phyloP scores from a whole-genome alignment of 30 jellyfish, hydroid and myxozoan species.

The Chrysaora quinquecirrha region DNA sequence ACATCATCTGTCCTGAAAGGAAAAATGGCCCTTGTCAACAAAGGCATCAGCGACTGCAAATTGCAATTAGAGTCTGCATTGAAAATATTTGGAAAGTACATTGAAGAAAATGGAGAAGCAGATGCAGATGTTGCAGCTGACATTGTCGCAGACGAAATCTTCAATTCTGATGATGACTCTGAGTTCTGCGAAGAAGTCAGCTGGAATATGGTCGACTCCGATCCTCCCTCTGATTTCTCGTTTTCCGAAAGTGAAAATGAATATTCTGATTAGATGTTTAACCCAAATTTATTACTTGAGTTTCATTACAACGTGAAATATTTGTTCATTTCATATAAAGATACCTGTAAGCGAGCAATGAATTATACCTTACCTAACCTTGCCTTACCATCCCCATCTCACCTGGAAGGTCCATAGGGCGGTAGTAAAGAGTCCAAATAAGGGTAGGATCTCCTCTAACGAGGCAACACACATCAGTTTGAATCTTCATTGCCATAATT shows the following conservation, averaged over 20 bases:
- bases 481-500: too few relatives aligned
- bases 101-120: not conserved
- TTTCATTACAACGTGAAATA: too few relatives aligned
- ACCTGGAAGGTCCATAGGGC: too few relatives aligned
- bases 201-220: not conserved
- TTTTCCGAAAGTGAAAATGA: not conserved
- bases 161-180: not conserved
- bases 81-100: not conserved
- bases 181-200: not conserved
- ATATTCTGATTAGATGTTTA: not conserved
- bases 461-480: too few relatives aligned
- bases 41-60: not conserved
- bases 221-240: not conserved
- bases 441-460: too few relatives aligned
- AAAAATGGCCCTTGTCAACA: not conserved
- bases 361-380: too few relatives aligned
- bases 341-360: too few relatives aligned
- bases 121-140: not conserved
- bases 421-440: too few relatives aligned
- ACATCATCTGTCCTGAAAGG: not conserved
- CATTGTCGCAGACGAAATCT: not conserved
- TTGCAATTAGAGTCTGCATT: not conserved
- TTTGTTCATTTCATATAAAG: too few relatives aligned
- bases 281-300: too few relatives aligned
- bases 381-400: too few relatives aligned